Evolutionary conservation across 2,797 vertebrate genomes (phyloP).

Genomic region (Poecilia wingei): DNA sequence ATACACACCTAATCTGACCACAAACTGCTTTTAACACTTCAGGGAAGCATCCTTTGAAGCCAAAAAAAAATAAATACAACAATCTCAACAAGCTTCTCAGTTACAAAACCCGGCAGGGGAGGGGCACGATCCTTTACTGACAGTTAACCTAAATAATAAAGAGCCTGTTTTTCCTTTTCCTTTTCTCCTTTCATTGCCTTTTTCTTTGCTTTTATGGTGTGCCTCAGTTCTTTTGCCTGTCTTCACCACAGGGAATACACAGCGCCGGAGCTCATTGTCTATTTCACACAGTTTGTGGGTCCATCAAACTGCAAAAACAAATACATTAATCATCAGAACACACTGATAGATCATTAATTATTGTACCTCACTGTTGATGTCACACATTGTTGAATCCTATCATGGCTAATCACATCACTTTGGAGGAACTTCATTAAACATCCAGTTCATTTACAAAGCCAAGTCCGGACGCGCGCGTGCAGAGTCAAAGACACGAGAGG

Average conservation of each 20-base stretch:
- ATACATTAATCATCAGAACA: constrained; percentile 80
- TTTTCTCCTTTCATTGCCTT: constrained; percentile 58
- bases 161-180: constrained; percentile 33
- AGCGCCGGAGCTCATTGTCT: constrained; percentile 70
- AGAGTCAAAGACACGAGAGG: constrained; percentile 57
- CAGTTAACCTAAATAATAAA: constrained; percentile 76
- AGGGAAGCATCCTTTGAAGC: constrained; percentile 60
- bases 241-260: constrained; percentile 66
- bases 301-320: constrained; percentile 81
- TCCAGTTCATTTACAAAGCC: constrained; percentile 70
- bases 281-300: constrained; percentile 73
- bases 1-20: constrained; percentile 74
- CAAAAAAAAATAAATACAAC: constrained; percentile 33
- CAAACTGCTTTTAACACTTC: constrained; percentile 76
- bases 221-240: constrained; percentile 42
- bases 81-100: constrained; percentile 59
- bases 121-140: constrained; percentile 59
- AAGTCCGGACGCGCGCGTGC: constrained; percentile 45
- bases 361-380: constrained; percentile 77
- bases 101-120: constrained; percentile 55
- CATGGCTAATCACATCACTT: constrained; percentile 74
- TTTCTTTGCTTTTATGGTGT: constrained; percentile 44
- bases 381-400: constrained; percentile 77
- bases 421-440: constrained; percentile 77
- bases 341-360: constrained; percentile 80